Evolutionary conservation across 2,888 invertebrate species (phyloP), one percentile per base, ranked within the genome.

Genomic region (Lathronympha strigana): DNA sequence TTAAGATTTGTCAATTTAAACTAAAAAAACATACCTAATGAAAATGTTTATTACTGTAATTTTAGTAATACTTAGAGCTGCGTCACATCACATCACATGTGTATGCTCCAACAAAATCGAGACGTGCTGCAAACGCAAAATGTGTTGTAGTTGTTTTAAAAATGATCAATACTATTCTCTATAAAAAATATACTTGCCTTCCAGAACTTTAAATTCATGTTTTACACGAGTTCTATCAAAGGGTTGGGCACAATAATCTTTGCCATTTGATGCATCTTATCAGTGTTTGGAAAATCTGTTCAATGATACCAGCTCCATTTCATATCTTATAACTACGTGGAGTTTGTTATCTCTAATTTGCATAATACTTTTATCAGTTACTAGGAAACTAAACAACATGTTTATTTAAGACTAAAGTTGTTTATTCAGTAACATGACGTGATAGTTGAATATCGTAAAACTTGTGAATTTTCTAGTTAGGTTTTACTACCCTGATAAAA

Each of bases 201-300:
- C n/a, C n/a, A n/a, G n/a, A n/a, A n/a, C n/a, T n/a, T n/a, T n/a
- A n/a, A n/a, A n/a, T n/a, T n/a, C n/a, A n/a, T 43, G 9, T 28
- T 28, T 5, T 28, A 28, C 8, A 28, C 28, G 8, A 8, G 28
- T 28, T 28, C 8, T 28, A 8, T 5, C 2, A 5, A 4, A 8
- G 5, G 5, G 1, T 8, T 28, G 2, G 5, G 28, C 28, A 13
- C 53, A 13, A 5, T 33, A 57, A 54, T 21, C 28, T 45, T 21
- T 47, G 38, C 28, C 11, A 66, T 61, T 31, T 49, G 47, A 54
- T 61, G 15, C 28, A 8, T 38, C 23, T 60, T 61, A 60, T 66
- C 60, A 60, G 9, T 53, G 47, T 53, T 66, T 45, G 55, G 17
- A 49, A 76, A 79, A 81, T 80, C 77, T 79, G 69, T 57, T 62